Evolutionary conservation across 2,888 invertebrate species (phyloP).

Genomic region (Drosophila glabriapex): DNA sequence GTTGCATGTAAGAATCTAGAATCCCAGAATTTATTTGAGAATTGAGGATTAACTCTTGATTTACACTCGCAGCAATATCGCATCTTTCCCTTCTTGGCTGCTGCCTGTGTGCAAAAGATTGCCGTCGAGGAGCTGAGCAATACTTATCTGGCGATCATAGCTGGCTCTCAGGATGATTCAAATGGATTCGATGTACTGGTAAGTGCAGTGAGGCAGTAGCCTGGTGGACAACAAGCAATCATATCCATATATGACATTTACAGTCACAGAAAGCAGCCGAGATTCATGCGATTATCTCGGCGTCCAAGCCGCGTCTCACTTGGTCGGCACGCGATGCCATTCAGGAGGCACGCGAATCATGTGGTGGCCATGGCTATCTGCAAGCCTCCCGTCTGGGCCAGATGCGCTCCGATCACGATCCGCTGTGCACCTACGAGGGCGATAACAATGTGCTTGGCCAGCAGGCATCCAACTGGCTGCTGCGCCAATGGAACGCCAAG

Average conservation of each 20-base stretch:
- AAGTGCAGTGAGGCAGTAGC: slow-evolving; percentile 27
- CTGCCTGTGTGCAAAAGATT: slow-evolving; percentile 88
- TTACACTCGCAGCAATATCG: slow-evolving; percentile 88
- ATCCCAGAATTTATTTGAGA: not conserved
- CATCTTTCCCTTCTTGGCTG: slow-evolving; percentile 90
- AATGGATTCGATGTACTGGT: slow-evolving; percentile 85
- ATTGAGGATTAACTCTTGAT: not conserved
- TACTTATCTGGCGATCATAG: slow-evolving; percentile 89
- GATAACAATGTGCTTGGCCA: slow-evolving; percentile 97
- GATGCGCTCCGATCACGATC: slow-evolving; percentile 94
- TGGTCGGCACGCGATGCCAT: slow-evolving; percentile 92
- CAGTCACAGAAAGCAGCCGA: slow-evolving; percentile 87
- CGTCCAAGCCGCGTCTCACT: slow-evolving; percentile 89
- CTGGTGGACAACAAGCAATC: not conserved
- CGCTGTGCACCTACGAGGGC: slow-evolving; percentile 96
- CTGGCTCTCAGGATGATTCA: slow-evolving; percentile 87
- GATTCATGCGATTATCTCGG: slow-evolving; percentile 89
- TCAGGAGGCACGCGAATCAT: slow-evolving; percentile 93
- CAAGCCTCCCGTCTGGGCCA: slow-evolving; percentile 93
- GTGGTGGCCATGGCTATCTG: slow-evolving; percentile 94
- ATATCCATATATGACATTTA: not conserved
- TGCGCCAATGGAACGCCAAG: slow-evolving; percentile 88
- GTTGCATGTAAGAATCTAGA: slow-evolving; percentile 87
- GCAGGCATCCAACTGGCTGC: slow-evolving; percentile 95
- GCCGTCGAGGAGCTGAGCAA: slow-evolving; percentile 89